A percentile compares a stretch with the other conserved stretches of the same genome.
Conservation (phyloP, 2,797 vertebrate species). For the Holocentrus rufus region DNA sequence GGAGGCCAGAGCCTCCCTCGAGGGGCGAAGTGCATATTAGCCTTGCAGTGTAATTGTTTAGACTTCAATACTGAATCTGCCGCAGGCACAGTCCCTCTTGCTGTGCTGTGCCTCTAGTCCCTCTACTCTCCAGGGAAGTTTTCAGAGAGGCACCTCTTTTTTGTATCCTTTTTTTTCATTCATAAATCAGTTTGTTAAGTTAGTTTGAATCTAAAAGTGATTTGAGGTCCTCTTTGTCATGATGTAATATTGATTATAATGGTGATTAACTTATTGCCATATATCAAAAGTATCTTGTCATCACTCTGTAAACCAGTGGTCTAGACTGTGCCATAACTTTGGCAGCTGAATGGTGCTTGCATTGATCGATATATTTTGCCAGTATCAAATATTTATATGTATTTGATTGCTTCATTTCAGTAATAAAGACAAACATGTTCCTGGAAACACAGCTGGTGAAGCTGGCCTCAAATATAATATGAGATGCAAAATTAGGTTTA, state of each 20-base stretch:
- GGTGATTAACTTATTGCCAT: slow-evolving; percentile 8
- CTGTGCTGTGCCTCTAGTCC: slow-evolving; percentile 45
- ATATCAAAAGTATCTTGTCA: neutral
- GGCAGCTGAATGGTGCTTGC: slow-evolving; percentile 16
- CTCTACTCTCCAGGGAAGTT: slow-evolving; percentile 51
- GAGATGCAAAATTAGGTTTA: slow-evolving; percentile 52
- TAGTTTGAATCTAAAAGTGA: neutral
- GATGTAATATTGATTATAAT: slow-evolving; percentile 5
- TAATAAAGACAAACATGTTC: slow-evolving; percentile 45
- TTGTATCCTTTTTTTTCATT: neutral
- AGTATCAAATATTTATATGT: slow-evolving; percentile 50
- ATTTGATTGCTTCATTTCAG: slow-evolving; percentile 43
- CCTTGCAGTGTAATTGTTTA: slow-evolving; percentile 63
- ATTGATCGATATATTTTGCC: slow-evolving; percentile 46
- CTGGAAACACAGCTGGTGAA: slow-evolving; percentile 27
- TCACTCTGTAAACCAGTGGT: neutral
- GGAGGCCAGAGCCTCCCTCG: slow-evolving; percentile 62
- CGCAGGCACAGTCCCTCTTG: slow-evolving; percentile 58
- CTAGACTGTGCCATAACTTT: neutral
- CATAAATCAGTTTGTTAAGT: neutral
- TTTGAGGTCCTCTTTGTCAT: slow-evolving; percentile 53
- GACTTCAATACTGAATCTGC: slow-evolving; percentile 54
- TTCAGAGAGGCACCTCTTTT: slow-evolving; percentile 48
- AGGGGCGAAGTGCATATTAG: slow-evolving; percentile 61
- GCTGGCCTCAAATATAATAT: slow-evolving; percentile 35